phyloP scores from a whole-genome alignment of 2,888 invertebrate species.

The Chalcosyrphus nemorum region DNA sequence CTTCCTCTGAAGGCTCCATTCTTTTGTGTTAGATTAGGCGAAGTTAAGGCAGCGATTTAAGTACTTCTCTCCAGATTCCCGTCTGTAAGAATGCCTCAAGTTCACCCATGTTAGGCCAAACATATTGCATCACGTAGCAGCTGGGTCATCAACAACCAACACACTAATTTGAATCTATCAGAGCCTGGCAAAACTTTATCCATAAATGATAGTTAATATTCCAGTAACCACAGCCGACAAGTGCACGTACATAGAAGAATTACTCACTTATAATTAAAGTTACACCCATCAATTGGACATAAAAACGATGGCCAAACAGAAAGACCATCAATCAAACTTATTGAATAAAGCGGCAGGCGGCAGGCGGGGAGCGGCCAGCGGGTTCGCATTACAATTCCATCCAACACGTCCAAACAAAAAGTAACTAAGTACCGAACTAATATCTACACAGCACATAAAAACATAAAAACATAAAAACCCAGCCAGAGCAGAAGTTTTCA shows the following conservation, averaged over 20 bases:
- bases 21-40: too few species aligned
- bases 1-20: too few species aligned
- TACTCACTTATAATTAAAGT: slow-evolving; percentile 42
- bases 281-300: slow-evolving; percentile 28
- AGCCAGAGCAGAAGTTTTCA: slow-evolving; percentile 25
- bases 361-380: too few species aligned
- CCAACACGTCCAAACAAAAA: slow-evolving; percentile 42
- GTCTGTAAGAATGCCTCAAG: too few species aligned
- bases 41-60: too few species aligned
- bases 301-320: not conserved
- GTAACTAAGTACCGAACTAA: slow-evolving; percentile 44
- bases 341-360: slow-evolving; percentile 8
- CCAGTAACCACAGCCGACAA: not conserved
- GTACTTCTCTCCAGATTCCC: too few species aligned
- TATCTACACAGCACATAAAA: slow-evolving; percentile 39
- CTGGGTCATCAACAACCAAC: not conserved
- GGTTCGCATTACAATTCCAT: slow-evolving; percentile 44
- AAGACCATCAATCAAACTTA: slow-evolving; percentile 32
- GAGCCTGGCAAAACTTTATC: not conserved
- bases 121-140: not conserved
- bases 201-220: slow-evolving; percentile 1
- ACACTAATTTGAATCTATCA: not conserved
- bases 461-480: too few species aligned
- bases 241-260: slow-evolving; percentile 25
- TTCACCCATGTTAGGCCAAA: too few species aligned